Conservation (phyloP, 2,113 vertebrate genomes). For the Macrotis lagotis region DNA sequence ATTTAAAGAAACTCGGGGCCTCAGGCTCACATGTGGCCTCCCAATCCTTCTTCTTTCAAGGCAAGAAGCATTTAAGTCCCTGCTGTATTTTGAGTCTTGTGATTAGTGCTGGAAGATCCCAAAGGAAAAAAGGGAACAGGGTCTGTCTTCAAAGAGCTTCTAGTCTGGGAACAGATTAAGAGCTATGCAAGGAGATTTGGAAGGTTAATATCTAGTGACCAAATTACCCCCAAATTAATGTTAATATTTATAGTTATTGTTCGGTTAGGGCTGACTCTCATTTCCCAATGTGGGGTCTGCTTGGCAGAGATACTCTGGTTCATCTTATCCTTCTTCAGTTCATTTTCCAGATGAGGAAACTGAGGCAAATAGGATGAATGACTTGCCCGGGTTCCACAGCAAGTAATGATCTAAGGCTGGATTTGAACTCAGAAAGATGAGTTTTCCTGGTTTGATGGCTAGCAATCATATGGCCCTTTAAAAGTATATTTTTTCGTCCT, state of each 20-base stretch:
- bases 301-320: background rate
- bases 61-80: background rate
- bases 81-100: accelerated
- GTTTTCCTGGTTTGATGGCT: background rate
- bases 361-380: background rate
- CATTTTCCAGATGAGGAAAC: background rate
- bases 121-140: background rate
- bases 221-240: background rate
- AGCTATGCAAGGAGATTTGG: no score
- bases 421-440: background rate
- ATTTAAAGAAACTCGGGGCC: background rate
- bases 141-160: background rate
- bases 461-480: background rate
- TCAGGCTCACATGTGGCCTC: background rate
- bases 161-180: background rate
- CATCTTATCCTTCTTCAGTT: background rate
- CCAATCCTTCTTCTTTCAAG: background rate
- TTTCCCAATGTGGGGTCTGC: background rate
- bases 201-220: background rate
- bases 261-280: background rate
- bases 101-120: background rate
- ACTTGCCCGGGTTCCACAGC: background rate
- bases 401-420: background rate
- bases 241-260: no score
- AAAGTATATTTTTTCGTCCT: background rate